Conservation (phyloP, 2,113 vertebrate species). For the Ptilonorhynchus violaceus region DNA sequence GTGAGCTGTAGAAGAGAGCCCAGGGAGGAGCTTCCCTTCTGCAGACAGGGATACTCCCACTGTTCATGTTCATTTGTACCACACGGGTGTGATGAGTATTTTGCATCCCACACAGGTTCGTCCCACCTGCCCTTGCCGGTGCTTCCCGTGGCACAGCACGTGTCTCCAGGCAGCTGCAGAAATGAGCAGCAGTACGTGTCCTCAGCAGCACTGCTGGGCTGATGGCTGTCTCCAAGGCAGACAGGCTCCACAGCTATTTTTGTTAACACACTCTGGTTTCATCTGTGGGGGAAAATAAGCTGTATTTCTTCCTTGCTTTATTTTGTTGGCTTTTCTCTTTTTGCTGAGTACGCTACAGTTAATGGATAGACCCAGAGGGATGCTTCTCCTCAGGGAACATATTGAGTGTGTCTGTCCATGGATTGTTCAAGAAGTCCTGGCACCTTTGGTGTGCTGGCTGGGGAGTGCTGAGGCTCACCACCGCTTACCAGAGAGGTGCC, state of each 20-base stretch:
- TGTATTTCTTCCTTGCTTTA: not conserved
- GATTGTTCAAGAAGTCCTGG: not conserved
- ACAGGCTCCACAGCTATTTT: not conserved
- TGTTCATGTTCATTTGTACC: not conserved
- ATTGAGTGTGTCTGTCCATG: not conserved
- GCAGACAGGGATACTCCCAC: not conserved
- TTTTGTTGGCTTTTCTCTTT: not conserved
- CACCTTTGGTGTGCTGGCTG: not conserved
- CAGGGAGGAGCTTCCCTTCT: not conserved
- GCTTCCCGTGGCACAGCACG: not conserved
- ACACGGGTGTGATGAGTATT: not conserved
- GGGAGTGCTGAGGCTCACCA: not conserved
- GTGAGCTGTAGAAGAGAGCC: not conserved
- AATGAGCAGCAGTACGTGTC: not conserved
- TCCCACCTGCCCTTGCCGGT: not conserved
- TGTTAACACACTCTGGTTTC: not conserved
- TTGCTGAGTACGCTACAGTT: not conserved
- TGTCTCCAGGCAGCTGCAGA: not conserved
- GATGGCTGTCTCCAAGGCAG: not conserved
- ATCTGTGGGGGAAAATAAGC: not conserved
- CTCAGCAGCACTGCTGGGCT: not conserved
- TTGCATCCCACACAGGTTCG: not conserved
- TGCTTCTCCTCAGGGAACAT: rapidly evolving
- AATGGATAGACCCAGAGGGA: not conserved
- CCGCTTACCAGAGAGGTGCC: not conserved